These are phyloP conservation scores for Icerya purchasi DNA, from an alignment of 2,888 invertebrate species.

Conservation along the genomic window DNA sequence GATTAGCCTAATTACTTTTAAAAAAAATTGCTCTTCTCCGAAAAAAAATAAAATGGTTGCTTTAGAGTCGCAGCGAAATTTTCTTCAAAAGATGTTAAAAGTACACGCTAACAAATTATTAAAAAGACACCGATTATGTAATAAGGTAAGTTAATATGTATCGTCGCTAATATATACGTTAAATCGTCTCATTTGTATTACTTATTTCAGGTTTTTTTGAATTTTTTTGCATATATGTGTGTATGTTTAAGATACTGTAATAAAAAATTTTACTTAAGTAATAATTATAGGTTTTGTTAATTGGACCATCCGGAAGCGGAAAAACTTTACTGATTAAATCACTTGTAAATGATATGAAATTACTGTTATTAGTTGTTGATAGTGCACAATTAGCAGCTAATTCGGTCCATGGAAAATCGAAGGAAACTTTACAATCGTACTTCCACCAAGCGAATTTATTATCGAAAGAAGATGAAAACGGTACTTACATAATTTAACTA, in stretches of 20 bases:
- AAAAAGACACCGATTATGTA: no score
- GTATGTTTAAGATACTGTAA: no score
- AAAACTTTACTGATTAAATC: slow-evolving; percentile 33
- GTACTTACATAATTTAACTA: background rate
- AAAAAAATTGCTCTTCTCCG: slow-evolving; percentile 3
- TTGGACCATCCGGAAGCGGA: slow-evolving; percentile 36
- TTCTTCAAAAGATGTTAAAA: slow-evolving; percentile 7
- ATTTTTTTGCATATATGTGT: no score
- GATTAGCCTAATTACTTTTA: slow-evolving; percentile 8
- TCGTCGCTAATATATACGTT: no score
- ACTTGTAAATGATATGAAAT: slow-evolving; percentile 20
- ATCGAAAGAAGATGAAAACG: background rate
- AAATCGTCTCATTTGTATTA: no score
- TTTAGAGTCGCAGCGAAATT: slow-evolving; percentile 1
- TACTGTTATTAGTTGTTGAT: background rate
- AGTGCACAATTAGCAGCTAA: background rate
- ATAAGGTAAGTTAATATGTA: no score
- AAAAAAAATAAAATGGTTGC: slow-evolving; percentile 3
- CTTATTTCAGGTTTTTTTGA: no score
- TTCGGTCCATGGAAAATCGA: background rate
- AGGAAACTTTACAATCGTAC: background rate
- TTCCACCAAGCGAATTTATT: background rate
- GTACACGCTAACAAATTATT: no score
- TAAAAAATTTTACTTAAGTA: no score
- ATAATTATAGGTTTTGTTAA: slow-evolving; percentile 27